phyloP scores from a whole-genome alignment of 1,140 invertebrate genomes.

The Heliconius melpomene region DNA sequence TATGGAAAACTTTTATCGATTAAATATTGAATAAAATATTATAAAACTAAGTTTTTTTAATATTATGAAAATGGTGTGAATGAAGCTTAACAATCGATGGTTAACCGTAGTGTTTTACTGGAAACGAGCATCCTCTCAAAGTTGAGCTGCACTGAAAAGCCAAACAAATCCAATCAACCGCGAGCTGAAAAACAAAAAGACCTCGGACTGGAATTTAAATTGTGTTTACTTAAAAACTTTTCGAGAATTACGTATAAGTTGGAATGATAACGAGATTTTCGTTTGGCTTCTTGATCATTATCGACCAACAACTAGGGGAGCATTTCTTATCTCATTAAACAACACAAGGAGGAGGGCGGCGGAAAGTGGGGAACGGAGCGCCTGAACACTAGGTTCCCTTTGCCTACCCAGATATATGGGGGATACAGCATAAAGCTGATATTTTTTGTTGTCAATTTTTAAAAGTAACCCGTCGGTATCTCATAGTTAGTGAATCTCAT shows the following conservation, averaged over 20 bases:
- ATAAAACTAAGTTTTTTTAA: neutral
- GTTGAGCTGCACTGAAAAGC: conserved; percentile 46
- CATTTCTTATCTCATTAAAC: neutral
- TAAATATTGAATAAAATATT: neutral
- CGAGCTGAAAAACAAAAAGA: conserved; percentile 42
- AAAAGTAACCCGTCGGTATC: too few relatives aligned
- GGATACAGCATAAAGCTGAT: too few relatives aligned
- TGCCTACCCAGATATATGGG: too few relatives aligned
- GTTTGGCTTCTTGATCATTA: conserved; percentile 13
- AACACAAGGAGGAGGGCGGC: too few relatives aligned
- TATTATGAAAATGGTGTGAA: neutral
- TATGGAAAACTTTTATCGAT: neutral
- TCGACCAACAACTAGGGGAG: neutral
- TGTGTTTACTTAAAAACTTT: conserved; percentile 36
- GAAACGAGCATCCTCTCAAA: conserved; percentile 38
- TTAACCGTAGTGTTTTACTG: conserved; percentile 51
- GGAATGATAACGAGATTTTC: conserved; percentile 36
- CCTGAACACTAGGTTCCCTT: too few relatives aligned
- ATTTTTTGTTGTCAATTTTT: too few relatives aligned
- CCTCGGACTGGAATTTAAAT: conserved; percentile 30
- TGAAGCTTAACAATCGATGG: conserved; percentile 32
- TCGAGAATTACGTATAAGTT: conserved; percentile 29
- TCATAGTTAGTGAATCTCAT: too few relatives aligned
- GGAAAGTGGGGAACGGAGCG: too few relatives aligned
- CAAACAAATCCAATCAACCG: conserved; percentile 66